phyloP scores from a whole-genome alignment of 2,888 invertebrate species.

The Neocrepidodera transversa region DNA sequence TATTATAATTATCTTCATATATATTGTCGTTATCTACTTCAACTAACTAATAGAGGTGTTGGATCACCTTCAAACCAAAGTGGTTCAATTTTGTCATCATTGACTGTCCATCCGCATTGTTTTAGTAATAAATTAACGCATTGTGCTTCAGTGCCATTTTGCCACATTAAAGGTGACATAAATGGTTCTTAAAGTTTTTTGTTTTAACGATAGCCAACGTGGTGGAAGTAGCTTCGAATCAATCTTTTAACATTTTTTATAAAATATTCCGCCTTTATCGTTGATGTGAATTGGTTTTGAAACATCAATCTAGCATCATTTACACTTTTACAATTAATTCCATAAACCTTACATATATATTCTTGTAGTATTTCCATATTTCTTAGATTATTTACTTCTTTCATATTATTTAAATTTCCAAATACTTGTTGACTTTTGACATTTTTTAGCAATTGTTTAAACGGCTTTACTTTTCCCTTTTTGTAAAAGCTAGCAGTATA shows the following conservation, averaged over 20 bases:
- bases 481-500: too few relatives aligned
- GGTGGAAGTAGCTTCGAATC: constrained; percentile 26
- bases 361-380: not conserved
- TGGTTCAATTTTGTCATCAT: constrained; percentile 19
- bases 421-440: too few relatives aligned
- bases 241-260: constrained; percentile 45
- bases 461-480: too few relatives aligned
- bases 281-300: constrained; percentile 2
- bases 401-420: too few relatives aligned
- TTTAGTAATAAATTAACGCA: too few relatives aligned
- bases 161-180: constrained; percentile 5
- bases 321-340: constrained; percentile 1
- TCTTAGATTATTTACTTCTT: too few relatives aligned
- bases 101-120: constrained; percentile 22
- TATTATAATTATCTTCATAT: not conserved
- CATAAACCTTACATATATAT: not conserved
- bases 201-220: constrained; percentile 23
- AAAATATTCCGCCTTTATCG: constrained; percentile 36
- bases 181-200: constrained; percentile 28
- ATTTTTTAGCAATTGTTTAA: too few relatives aligned
- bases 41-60: constrained; percentile 16
- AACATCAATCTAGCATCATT: not conserved
- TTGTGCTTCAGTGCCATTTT: constrained; percentile 19
- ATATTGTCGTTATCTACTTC: too few relatives aligned
- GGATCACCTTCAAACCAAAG: constrained; percentile 17